Evolutionary conservation across 2,797 vertebrate species (phyloP).

Genomic region (Myotis vivesi): DNA sequence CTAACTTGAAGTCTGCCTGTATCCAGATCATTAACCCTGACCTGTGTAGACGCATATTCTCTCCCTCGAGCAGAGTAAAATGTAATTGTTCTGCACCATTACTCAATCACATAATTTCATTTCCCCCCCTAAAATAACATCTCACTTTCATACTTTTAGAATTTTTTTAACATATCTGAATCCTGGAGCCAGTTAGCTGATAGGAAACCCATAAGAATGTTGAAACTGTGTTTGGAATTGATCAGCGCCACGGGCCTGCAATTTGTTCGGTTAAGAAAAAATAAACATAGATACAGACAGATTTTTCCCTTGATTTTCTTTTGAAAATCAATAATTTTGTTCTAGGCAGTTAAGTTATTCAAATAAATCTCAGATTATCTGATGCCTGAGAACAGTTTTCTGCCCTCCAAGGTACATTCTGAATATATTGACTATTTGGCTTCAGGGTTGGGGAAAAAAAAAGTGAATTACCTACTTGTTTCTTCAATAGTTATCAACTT

Average conservation of each 20-base stretch:
- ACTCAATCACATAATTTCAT: background rate
- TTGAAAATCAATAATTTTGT: constrained; percentile 67
- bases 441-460: constrained; percentile 48
- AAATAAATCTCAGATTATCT: constrained; percentile 62
- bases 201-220: background rate
- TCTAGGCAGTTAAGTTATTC: constrained; percentile 57
- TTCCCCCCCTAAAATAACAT: background rate
- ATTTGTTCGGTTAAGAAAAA: background rate
- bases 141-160: background rate
- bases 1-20: background rate
- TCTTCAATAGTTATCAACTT: constrained; percentile 58
- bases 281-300: background rate
- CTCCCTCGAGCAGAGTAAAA: background rate
- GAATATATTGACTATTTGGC: constrained; percentile 61
- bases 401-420: constrained; percentile 8
- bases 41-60: background rate
- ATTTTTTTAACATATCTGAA: background rate
- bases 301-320: constrained; percentile 3
- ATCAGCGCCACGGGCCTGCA: background rate
- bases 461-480: constrained; percentile 60
- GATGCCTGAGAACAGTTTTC: constrained; percentile 52
- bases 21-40: background rate
- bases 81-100: background rate
- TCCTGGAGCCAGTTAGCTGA: background rate
- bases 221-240: background rate